These are phyloP conservation scores for Lypha dubia DNA, from an alignment of 2,888 invertebrate genomes.

Conservation along the genomic window DNA sequence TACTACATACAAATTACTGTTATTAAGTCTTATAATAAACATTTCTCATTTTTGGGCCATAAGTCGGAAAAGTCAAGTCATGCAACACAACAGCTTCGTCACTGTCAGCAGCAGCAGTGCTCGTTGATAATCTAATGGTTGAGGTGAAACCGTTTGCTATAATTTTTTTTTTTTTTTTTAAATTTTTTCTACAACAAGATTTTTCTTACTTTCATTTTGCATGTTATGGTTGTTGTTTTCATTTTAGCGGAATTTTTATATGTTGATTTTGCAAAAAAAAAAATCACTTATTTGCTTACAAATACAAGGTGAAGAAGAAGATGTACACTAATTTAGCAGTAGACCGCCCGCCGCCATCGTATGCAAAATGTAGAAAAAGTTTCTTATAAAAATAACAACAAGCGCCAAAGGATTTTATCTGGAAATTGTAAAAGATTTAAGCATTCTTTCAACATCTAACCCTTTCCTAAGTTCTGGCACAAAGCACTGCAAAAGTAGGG, in stretches of 20 bases:
- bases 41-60: constrained; percentile 62
- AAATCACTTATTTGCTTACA: constrained; percentile 52
- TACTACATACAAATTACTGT: constrained; percentile 60
- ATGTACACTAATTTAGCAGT: constrained; percentile 6
- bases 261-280: constrained; percentile 59
- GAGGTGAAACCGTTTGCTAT: constrained; percentile 67
- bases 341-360: too few species aligned
- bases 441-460: too few species aligned
- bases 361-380: constrained; percentile 63
- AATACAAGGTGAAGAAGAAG: constrained; percentile 27
- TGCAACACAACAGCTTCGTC: constrained; percentile 15
- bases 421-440: too few species aligned
- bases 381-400: not conserved
- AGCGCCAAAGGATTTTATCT: not conserved
- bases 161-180: constrained; percentile 49
- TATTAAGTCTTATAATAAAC: constrained; percentile 59
- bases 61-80: constrained; percentile 47
- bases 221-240: constrained; percentile 8
- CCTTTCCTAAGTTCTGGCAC: too few species aligned
- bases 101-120: not conserved
- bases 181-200: not conserved
- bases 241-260: constrained; percentile 53
- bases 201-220: constrained; percentile 38
- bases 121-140: constrained; percentile 47
- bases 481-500: too few species aligned